Evolutionary conservation across 2,113 vertebrate species (phyloP).

Genomic region (Pteropus alecto): DNA sequence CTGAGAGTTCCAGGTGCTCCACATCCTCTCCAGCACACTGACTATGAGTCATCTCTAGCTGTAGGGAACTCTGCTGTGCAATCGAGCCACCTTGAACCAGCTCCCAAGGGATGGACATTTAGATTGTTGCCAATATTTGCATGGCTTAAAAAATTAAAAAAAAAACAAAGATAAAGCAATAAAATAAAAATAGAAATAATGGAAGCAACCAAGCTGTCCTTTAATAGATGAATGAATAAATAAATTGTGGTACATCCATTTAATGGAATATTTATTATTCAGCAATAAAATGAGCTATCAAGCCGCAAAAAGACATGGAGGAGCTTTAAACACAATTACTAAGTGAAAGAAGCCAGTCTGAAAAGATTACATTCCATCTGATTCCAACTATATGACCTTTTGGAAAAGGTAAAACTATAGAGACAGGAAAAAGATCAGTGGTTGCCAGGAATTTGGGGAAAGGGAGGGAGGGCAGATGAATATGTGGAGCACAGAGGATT

Average conservation of each 20-base stretch:
- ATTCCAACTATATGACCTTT: background rate
- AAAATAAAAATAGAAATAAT: background rate
- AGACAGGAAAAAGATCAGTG: background rate
- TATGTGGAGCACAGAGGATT: background rate
- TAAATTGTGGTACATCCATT: background rate
- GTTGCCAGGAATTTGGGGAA: background rate
- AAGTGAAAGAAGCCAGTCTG: slow-evolving; percentile 25
- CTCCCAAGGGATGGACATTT: background rate
- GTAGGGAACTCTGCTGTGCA: background rate
- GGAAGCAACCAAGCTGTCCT: background rate
- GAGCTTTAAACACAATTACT: background rate
- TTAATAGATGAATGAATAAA: background rate
- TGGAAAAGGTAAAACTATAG: background rate
- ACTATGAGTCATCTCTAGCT: background rate
- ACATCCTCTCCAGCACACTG: background rate
- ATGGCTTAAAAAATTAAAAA: background rate
- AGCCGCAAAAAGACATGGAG: background rate
- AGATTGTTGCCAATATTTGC: background rate
- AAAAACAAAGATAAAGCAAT: background rate
- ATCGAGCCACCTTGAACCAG: background rate
- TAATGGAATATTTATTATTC: slow-evolving; percentile 37
- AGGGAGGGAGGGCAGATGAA: background rate
- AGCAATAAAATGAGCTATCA: background rate
- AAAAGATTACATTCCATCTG: slow-evolving; percentile 20
- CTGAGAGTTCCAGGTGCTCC: background rate